Percentiles rank a stretch among this genome's conserved stretches.
Evolutionary conservation across 2,888 invertebrate genomes (phyloP).

Genomic region (Platycheirus albimanus): DNA sequence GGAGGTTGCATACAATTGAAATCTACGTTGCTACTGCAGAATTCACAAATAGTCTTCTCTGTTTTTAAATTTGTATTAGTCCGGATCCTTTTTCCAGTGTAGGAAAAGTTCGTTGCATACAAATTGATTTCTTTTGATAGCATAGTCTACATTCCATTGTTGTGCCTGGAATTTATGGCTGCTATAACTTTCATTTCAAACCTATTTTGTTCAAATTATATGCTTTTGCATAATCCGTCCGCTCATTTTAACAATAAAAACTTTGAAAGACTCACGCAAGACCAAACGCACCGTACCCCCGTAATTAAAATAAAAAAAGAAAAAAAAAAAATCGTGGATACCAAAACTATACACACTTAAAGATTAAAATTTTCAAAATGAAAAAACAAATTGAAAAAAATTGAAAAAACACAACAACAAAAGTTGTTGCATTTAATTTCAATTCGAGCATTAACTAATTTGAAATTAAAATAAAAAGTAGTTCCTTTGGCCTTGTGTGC

Average conservation of each 20-base stretch:
- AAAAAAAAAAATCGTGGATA: too few relatives aligned
- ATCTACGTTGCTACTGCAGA: not conserved
- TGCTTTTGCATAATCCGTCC: too few relatives aligned
- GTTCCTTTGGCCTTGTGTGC: too few relatives aligned
- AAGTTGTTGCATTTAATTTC: too few relatives aligned
- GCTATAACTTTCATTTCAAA: not conserved
- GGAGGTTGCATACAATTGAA: not conserved
- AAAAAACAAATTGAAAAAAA: too few relatives aligned
- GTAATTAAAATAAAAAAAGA: too few relatives aligned
- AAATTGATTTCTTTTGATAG: not conserved
- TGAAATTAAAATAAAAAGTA: too few relatives aligned
- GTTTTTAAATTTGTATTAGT: not conserved
- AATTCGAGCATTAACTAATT: too few relatives aligned
- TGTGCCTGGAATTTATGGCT: not conserved
- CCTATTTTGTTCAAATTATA: too few relatives aligned
- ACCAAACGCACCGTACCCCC: not conserved
- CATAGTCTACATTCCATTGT: not conserved
- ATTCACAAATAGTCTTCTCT: not conserved
- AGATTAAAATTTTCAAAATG: too few relatives aligned
- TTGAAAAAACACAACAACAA: too few relatives aligned
- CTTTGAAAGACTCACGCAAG: not conserved
- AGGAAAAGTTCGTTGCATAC: constrained; percentile 7
- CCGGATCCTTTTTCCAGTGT: not conserved
- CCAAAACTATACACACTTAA: too few relatives aligned
- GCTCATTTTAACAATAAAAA: not conserved